These are phyloP conservation scores for Saturnia pavonia DNA, from an alignment of 2,888 invertebrate genomes.

Conservation along the genomic window DNA sequence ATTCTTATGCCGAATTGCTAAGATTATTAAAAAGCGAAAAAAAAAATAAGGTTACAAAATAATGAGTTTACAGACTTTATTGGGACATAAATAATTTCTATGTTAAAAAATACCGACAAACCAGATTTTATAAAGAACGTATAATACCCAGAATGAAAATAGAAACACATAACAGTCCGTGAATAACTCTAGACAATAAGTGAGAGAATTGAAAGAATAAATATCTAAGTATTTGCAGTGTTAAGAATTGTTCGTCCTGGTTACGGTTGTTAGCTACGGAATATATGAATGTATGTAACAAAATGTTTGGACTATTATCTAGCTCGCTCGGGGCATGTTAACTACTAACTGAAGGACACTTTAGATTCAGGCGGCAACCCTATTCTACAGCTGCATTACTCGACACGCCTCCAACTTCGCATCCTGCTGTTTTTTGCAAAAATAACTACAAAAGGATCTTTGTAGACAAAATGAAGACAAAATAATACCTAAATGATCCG, in stretches of 20 bases:
- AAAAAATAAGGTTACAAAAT: not conserved
- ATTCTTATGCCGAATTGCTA: not conserved
- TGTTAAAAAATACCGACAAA: not conserved
- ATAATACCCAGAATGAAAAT: not conserved
- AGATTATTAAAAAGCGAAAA: not conserved
- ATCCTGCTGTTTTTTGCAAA: constrained; percentile 75
- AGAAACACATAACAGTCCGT: not conserved
- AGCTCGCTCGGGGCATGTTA: not conserved
- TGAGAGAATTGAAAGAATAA: not conserved
- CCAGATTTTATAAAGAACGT: not conserved
- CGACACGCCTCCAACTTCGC: constrained; percentile 71
- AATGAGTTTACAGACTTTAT: no score
- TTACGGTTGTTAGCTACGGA: constrained; percentile 6
- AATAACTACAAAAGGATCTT: constrained; percentile 66
- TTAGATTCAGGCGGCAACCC: constrained; percentile 36
- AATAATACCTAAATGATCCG: constrained; percentile 40
- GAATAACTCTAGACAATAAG: not conserved
- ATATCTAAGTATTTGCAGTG: not conserved
- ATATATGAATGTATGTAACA: constrained; percentile 9
- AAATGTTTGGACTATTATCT: constrained; percentile 10
- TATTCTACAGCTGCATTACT: constrained; percentile 51
- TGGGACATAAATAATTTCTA: no score
- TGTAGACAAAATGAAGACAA: constrained; percentile 51
- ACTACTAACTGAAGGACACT: constrained; percentile 7
- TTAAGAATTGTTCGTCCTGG: not conserved